Evolutionary conservation across 2,888 invertebrate genomes (phyloP), one percentile per base, ranked within the genome.

Genomic region (Hemaris fuciformis): DNA sequence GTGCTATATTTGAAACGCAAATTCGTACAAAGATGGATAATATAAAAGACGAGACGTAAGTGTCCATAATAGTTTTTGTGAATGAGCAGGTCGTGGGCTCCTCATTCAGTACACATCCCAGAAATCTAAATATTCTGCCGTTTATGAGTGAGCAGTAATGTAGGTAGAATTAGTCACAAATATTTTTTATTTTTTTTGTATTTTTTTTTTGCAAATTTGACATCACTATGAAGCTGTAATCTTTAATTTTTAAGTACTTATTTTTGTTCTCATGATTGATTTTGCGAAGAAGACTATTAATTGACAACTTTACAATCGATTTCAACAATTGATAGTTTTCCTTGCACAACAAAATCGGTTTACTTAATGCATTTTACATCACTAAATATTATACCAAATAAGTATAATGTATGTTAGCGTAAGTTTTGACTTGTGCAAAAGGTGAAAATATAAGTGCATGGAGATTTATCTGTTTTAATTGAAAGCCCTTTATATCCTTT

Each of bases 291-390:
- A 31, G 48, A 53, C 13, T 15, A 27, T 57, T 42, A 15, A 23
- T 41, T 15, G 42, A 8, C n/a, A 3, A 38, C 41, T 38, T 15
- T 3, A 22, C 13, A 22, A 18, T 23, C 22, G n/a, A 25, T n/a
- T 13, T 46, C 23, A n/a, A 1, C 25, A 48, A 15, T 3, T 27
- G n/a, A 27, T 27, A 46, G 31, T 53, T 31, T 53, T 53, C 15
- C 27, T 53, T 31, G 53, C 53, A 31, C n/a, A 48, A 4, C 18
- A 10, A 10, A 1, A 18, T 18, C 27, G 53, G 53, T 53, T 53
- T 53, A 53, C 53, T 45, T 43, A 58, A 46, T 59, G 59, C 59
- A 59, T 59, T 59, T 59, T 31, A 59, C 59, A 59, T 59, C 43
- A 59, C 45, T 20, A 38, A 13, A 38, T 10, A 27, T 53, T n/a